These are phyloP conservation scores for Ictalurus furcatus DNA, from an alignment of 2,113 vertebrate genomes.

Conservation along the genomic window DNA sequence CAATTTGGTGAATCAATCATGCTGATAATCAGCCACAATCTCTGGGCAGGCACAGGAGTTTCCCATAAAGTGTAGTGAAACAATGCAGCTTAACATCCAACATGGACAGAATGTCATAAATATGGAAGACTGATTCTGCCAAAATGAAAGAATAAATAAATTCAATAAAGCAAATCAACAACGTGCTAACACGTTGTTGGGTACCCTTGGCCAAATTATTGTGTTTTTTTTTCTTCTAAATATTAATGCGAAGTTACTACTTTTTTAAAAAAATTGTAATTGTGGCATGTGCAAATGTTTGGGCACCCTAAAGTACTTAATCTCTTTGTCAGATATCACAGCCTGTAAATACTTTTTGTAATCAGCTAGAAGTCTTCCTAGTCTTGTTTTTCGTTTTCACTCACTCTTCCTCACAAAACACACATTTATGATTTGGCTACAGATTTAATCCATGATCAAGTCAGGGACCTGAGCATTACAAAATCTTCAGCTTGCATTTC, in stretches of 20 bases:
- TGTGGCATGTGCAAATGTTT: not conserved
- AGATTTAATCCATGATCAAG: not conserved
- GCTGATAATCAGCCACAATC: constrained; percentile 25
- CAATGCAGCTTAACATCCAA: constrained; percentile 42
- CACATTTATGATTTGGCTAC: not conserved
- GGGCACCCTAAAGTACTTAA: not conserved
- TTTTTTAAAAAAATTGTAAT: not conserved
- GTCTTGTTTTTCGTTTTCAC: not conserved
- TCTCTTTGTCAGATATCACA: not conserved
- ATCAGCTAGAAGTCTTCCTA: not conserved
- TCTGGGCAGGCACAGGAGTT: constrained; percentile 57
- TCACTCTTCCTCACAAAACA: not conserved
- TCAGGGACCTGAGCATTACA: not conserved
- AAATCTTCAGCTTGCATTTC: not conserved
- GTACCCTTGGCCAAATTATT: not conserved
- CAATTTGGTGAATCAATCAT: constrained; percentile 14
- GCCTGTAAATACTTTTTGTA: not conserved
- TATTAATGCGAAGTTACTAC: not conserved
- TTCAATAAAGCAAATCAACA: not conserved
- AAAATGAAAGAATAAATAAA: not conserved
- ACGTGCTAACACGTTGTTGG: not conserved
- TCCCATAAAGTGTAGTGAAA: constrained; percentile 52
- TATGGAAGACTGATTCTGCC: not conserved
- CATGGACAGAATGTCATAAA: constrained; percentile 26
- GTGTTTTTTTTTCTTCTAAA: too few relatives aligned